These are phyloP conservation scores for Abrostola triplasia DNA, from an alignment of 2,888 invertebrate genomes.

Conservation along the genomic window DNA sequence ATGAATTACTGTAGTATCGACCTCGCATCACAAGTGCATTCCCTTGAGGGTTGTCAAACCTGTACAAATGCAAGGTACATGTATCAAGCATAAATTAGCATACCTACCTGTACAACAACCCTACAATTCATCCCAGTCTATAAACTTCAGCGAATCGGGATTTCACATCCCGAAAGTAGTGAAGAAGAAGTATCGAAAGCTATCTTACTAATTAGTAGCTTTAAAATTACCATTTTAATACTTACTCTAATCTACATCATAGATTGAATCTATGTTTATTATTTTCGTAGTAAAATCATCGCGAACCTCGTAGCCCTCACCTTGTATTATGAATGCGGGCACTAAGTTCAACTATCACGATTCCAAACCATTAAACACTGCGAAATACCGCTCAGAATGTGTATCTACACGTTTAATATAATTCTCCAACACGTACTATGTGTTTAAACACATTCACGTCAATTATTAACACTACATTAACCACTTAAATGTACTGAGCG, in stretches of 20 bases:
- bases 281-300: slow-evolving; percentile 5
- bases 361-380: slow-evolving; percentile 74
- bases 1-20: not conserved
- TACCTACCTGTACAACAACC: too few species aligned
- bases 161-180: too few species aligned
- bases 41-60: not conserved
- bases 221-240: too few species aligned
- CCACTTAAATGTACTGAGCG: slow-evolving; percentile 16
- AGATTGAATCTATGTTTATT: not conserved
- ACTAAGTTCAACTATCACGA: slow-evolving; percentile 74
- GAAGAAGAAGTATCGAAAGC: too few species aligned
- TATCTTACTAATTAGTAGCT: too few species aligned
- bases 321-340: slow-evolving; percentile 62
- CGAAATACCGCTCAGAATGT: slow-evolving; percentile 59
- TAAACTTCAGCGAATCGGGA: too few species aligned
- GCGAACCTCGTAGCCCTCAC: slow-evolving; percentile 38
- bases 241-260: too few species aligned
- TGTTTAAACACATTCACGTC: slow-evolving; percentile 40
- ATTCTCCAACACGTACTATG: slow-evolving; percentile 38
- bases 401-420: slow-evolving; percentile 36
- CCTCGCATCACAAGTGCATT: not conserved
- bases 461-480: slow-evolving; percentile 50
- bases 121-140: too few species aligned
- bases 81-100: too few species aligned
- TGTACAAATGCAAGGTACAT: too few species aligned